These are phyloP conservation scores for Malacosoma neustria DNA, from an alignment of 2,888 invertebrate genomes.

Conservation along the genomic window DNA sequence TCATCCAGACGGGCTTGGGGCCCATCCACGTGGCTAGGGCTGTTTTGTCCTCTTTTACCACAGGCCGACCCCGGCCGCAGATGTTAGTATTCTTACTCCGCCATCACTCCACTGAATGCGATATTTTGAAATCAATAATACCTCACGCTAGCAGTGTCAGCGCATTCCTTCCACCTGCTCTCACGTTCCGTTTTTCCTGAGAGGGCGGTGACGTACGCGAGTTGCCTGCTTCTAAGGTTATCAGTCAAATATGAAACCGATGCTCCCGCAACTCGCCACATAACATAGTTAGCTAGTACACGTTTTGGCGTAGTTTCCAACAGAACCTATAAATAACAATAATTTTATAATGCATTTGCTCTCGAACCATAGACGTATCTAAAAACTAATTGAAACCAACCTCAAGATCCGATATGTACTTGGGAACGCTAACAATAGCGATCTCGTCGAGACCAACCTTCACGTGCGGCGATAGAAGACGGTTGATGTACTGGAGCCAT, in stretches of 20 bases:
- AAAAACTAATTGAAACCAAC: constrained; percentile 20
- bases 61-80: too few species aligned
- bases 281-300: constrained; percentile 88
- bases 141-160: constrained; percentile 86
- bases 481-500: constrained; percentile 90
- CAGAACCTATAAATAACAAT: constrained; percentile 31
- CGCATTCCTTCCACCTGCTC: constrained; percentile 94
- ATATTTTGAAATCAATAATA: too few species aligned
- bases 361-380: neutral
- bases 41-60: too few species aligned
- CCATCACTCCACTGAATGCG: too few species aligned
- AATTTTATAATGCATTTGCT: neutral
- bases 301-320: constrained; percentile 71
- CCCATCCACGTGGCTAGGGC: too few species aligned
- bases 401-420: constrained; percentile 84
- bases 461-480: constrained; percentile 80
- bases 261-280: constrained; percentile 92
- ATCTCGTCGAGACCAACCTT: constrained; percentile 80
- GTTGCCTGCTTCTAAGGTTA: constrained; percentile 83
- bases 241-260: constrained; percentile 88
- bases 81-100: too few species aligned
- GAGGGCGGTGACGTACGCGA: constrained; percentile 86
- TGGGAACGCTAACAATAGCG: constrained; percentile 89
- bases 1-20: too few species aligned
- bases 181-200: constrained; percentile 90